Base-by-base conservation (phyloP, 2,888 invertebrate genomes). In the Ischnus inquisitorius region DNA sequence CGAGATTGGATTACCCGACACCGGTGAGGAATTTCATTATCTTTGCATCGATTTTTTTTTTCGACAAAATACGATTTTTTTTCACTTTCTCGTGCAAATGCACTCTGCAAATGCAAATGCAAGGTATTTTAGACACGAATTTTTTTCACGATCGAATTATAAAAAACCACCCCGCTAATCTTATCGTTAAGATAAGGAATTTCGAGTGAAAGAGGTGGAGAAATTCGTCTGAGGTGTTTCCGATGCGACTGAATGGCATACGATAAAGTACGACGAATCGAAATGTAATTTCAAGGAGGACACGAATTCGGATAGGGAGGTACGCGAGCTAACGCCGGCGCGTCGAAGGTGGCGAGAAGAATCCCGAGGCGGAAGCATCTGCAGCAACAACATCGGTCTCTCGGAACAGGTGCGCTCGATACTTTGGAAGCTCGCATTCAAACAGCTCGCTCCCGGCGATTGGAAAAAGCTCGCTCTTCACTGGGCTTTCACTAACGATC, bases 401-500 rank as follows among this genome's bases (percentile, higher is more conserved):
- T 75, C 91, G 51, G 94, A 95, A 84, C 90, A 94, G 28, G 89
- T 95, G 46, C 93, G 94, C 79, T 94, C 94, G 64, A 92, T 95
- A 72, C 90, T 95, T 8, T 95, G 94, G 93, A 94, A 94, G 87
- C 89, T 95, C 81, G 94, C 96, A 86, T 94, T 96, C 94, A 94
- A 95, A 93, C 95, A 96, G 87, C 92, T 96, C 64, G 94, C 94
- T 12, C 94, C 95, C 0, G 95, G 94, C 1, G 96, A 96, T 89
- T 96, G 96, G 96, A 96, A 96, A 89, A 94, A 94, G 81, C 92
- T 96, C 51, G 96, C 96, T 0, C 93, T 94, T 39, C 95, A 96
- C 88, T 96, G 96, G 96, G 95, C 95, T 41, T 96, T 96, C 91
- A 96, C 96, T 0, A 95, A 95, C 64, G 96, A 96, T 77, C 96